Evolutionary conservation across 2,888 invertebrate species (phyloP).

Genomic region (Chrysolina americana): DNA sequence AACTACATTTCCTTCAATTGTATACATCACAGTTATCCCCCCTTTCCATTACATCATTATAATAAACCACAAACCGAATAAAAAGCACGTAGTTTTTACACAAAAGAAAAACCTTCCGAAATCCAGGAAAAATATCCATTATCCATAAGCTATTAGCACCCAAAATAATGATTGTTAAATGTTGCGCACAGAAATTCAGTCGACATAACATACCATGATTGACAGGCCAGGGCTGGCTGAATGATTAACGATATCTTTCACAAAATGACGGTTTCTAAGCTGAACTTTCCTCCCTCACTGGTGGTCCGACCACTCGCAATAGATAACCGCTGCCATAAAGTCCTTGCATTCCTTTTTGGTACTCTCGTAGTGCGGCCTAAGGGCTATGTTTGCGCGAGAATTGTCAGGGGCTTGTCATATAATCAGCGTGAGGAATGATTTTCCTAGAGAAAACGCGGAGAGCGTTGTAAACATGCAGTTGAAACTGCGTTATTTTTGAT

Average conservation of each 20-base stretch:
- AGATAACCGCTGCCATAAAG: not conserved
- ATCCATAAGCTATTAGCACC: conserved; percentile 24
- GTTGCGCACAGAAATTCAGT: conserved; percentile 59
- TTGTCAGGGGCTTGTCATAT: conserved; percentile 5
- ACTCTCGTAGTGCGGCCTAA: not conserved
- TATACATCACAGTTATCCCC: too few species aligned
- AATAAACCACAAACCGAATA: not conserved
- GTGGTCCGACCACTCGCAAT: not conserved
- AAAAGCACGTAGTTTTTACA: conserved; percentile 17
- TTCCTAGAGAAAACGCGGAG: conserved; percentile 37
- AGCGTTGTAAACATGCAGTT: conserved; percentile 43
- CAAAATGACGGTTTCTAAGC: conserved; percentile 69
- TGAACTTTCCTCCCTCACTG: conserved; percentile 58
- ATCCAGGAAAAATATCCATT: conserved; percentile 21
- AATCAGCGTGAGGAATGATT: conserved; percentile 9
- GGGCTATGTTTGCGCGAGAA: conserved; percentile 11
- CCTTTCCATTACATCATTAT: not conserved
- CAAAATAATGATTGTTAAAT: conserved; percentile 57
- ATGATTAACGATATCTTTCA: conserved; percentile 70
- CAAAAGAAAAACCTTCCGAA: conserved; percentile 3
- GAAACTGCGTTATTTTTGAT: conserved; percentile 49
- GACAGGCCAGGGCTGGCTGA: conserved; percentile 67
- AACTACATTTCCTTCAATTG: too few species aligned
- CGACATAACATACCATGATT: conserved; percentile 66
- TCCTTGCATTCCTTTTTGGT: not conserved